Evolutionary conservation across 2,797 vertebrate genomes (phyloP), one percentile per base, ranked within the genome.

Genomic region (Sphenodon punctatus): DNA sequence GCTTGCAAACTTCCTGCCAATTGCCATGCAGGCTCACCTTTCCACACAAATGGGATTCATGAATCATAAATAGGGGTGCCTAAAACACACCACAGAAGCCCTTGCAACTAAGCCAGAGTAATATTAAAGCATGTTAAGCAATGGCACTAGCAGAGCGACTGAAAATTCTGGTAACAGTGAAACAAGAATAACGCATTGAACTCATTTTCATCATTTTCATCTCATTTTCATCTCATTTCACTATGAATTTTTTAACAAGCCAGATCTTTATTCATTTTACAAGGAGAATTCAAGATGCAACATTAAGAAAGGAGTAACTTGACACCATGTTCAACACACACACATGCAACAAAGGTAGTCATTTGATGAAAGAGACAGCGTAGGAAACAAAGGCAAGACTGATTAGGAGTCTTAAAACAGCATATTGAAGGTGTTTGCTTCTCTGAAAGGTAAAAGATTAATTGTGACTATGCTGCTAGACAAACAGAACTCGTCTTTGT

Each of bases 191-290:
- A 48, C 75, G 60, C 6, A 16, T 8, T 3, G 60, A 85, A 73
- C 3, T 63, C 0, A n/a, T n/a, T n/a, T n/a, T n/a, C n/a, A n/a
- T n/a, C n/a, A n/a, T 80, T 82, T 80, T 45, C 8, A 32, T 1
- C 43, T 5, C 10, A 27, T 25, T 43, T 46, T n/a, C n/a, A n/a
- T n/a, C n/a, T n/a, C n/a, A n/a, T n/a, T n/a, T n/a, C n/a, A 75
- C 73, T 81, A 51, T 0, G 27, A 45, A 30, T 1, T 7, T 20
- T 1, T 1, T 0, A 3, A 2, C 16, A 6, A 22, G 3, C 5
- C 1, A 2, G 2, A 1, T n/a, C 60, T 77, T 66, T 10, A 20
- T 14, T 65, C 2, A 5, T 34, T 73, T 75, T 48, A 22, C 0
- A 39, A 45, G 34, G 60, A 43, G 4, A 4, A 3, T 72, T 79